These are phyloP conservation scores for Gymnothorax reevesii DNA, from an alignment of 2,797 vertebrate genomes.

Conservation along the genomic window DNA sequence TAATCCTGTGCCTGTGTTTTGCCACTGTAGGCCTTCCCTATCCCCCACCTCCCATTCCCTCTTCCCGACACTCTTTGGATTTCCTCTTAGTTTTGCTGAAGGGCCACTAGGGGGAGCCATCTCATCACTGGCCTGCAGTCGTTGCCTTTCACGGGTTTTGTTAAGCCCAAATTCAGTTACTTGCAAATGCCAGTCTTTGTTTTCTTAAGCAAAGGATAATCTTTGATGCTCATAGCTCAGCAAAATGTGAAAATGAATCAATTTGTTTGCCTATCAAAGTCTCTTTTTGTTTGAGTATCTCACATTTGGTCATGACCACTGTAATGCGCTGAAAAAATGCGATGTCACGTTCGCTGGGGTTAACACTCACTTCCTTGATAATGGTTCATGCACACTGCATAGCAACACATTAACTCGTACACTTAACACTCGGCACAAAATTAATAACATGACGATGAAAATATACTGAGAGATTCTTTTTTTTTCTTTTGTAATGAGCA, in stretches of 20 bases:
- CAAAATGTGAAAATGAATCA: background rate
- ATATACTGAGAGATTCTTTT: too few relatives aligned
- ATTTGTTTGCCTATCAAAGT: background rate
- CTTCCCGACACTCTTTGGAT: background rate
- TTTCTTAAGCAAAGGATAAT: background rate
- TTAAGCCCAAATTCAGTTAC: background rate
- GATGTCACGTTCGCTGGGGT: too few relatives aligned
- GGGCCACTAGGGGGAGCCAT: conserved; percentile 18
- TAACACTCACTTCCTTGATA: too few relatives aligned
- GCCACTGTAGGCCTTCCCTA: background rate
- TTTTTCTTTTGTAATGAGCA: too few relatives aligned
- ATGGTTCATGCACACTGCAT: too few relatives aligned
- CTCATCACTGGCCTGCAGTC: background rate
- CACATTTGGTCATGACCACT: background rate
- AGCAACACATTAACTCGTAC: too few relatives aligned
- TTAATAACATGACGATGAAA: too few relatives aligned
- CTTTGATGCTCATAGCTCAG: background rate
- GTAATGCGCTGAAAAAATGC: too few relatives aligned
- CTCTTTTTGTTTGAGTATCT: background rate
- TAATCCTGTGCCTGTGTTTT: background rate
- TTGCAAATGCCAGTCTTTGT: background rate
- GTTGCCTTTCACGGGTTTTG: background rate
- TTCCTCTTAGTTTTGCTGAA: background rate
- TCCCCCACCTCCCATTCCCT: conserved; percentile 11
- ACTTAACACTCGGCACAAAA: too few relatives aligned